Conservation (phyloP, 1,140 invertebrate species). For the Coelopa frigida region DNA sequence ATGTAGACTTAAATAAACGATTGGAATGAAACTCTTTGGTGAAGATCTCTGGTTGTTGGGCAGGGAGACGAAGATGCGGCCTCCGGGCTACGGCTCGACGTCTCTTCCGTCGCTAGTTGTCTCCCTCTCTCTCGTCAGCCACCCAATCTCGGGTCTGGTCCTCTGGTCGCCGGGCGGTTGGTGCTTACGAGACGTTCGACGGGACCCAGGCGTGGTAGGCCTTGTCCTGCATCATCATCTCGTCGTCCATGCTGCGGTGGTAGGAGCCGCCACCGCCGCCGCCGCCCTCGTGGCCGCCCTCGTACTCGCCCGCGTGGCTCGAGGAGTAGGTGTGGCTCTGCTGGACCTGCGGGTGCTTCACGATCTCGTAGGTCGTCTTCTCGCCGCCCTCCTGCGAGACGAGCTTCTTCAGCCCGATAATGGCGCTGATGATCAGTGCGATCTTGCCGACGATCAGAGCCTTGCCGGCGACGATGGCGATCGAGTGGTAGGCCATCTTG, state of each 20-base stretch:
- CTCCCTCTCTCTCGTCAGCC: no score
- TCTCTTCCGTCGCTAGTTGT: no score
- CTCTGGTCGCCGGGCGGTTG: no score
- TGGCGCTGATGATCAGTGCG: constrained; percentile 64
- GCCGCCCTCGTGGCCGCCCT: constrained; percentile 51
- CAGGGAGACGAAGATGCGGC: no score
- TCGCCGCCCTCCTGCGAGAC: constrained; percentile 56
- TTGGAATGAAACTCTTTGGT: no score
- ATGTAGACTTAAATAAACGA: no score
- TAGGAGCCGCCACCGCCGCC: constrained; percentile 51
- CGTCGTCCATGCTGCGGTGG: constrained; percentile 54
- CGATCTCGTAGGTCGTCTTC: constrained; percentile 76
- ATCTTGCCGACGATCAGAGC: constrained; percentile 55
- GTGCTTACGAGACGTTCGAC: no score
- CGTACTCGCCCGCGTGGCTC: constrained; percentile 60
- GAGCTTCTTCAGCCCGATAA: constrained; percentile 69
- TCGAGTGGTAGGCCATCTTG: constrained; percentile 64
- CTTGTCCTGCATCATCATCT: constrained; percentile 51
- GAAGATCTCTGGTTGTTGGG: no score
- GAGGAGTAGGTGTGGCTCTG: constrained; percentile 68
- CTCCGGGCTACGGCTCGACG: no score
- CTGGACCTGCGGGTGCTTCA: constrained; percentile 73
- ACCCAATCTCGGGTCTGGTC: no score
- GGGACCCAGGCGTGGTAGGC: constrained; percentile 50
- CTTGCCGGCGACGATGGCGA: constrained; percentile 64